Evolutionary conservation across 2,888 invertebrate species (phyloP).

Genomic region (Hypselothyrea guttata): DNA sequence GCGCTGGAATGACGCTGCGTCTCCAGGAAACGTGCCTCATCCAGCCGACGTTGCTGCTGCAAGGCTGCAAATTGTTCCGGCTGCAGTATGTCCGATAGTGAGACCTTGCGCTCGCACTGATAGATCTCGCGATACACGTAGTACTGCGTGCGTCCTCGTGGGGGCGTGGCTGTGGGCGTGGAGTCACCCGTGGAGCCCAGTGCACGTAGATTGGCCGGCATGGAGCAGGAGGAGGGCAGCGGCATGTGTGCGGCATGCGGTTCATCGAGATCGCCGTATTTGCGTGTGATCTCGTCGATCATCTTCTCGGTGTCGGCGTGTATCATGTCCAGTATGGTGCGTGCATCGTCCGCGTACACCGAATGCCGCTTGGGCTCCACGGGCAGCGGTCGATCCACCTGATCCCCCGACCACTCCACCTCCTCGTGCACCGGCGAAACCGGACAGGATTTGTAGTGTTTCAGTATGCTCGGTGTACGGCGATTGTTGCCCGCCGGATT

Average conservation of each 20-base stretch:
- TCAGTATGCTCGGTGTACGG: conserved; percentile 84
- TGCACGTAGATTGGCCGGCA: conserved; percentile 72
- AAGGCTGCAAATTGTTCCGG: conserved; percentile 82
- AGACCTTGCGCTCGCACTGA: conserved; percentile 84
- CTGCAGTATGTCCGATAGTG: conserved; percentile 84
- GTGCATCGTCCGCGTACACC: conserved; percentile 83
- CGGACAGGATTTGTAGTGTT: conserved; percentile 89
- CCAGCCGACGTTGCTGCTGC: conserved; percentile 64
- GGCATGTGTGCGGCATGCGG: conserved; percentile 39
- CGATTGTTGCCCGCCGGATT: conserved; percentile 79
- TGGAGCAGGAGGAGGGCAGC: conserved; percentile 76
- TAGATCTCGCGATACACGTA: conserved; percentile 86
- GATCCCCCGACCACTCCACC: conserved; percentile 85
- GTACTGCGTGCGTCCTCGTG: conserved; percentile 87
- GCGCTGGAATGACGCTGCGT: conserved; percentile 88
- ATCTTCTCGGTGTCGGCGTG: conserved; percentile 86
- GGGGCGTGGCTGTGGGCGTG: conserved; percentile 73
- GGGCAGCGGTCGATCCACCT: conserved; percentile 70
- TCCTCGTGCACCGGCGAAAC: conserved; percentile 93
- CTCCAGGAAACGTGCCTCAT: conserved; percentile 83
- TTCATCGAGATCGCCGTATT: conserved; percentile 85
- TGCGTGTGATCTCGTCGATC: conserved; percentile 86
- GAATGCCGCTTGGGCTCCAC: conserved; percentile 81
- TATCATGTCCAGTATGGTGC: conserved; percentile 85
- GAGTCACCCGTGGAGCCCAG: conserved; percentile 83